Percentiles rank a stretch among this genome's conserved stretches.
These are phyloP conservation scores for Stegana nigrithorax DNA, from an alignment of 2,888 invertebrate genomes.

Conservation along the genomic window DNA sequence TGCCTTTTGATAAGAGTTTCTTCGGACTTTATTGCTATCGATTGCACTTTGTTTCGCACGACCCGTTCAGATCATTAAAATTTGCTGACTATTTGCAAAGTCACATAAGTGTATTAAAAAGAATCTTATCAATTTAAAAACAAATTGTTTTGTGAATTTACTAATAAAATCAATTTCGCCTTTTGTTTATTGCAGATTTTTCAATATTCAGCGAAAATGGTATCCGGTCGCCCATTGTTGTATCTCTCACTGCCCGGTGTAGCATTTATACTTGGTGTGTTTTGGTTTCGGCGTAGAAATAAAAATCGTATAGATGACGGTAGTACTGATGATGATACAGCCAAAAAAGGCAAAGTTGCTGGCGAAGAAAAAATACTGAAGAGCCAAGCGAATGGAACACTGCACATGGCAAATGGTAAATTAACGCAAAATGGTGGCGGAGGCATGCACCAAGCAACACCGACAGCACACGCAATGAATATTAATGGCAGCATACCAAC, in stretches of 20 bases:
- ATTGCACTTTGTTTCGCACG: background rate
- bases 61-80: background rate
- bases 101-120: background rate
- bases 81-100: background rate
- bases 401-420: constrained; percentile 37
- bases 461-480: constrained; percentile 53
- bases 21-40: too few relatives aligned
- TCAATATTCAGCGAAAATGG: constrained; percentile 73
- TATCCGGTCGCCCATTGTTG: constrained; percentile 81
- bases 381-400: constrained; percentile 39
- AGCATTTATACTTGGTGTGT: constrained; percentile 82
- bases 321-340: too few relatives aligned
- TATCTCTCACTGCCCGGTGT: constrained; percentile 84
- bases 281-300: constrained; percentile 83
- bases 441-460: constrained; percentile 27
- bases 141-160: constrained; percentile 5
- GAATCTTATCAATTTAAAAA: background rate
- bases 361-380: constrained; percentile 32
- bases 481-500: constrained; percentile 46
- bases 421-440: constrained; percentile 27
- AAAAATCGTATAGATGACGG: constrained; percentile 67
- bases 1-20: too few relatives aligned
- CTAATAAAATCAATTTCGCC: background rate
- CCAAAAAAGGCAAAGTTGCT: constrained; percentile 39
- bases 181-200: constrained; percentile 44